Percentiles rank a stretch among this genome's conserved stretches.
Evolutionary conservation across 2,113 vertebrate genomes (phyloP).

Genomic region (Nymphicus hollandicus): DNA sequence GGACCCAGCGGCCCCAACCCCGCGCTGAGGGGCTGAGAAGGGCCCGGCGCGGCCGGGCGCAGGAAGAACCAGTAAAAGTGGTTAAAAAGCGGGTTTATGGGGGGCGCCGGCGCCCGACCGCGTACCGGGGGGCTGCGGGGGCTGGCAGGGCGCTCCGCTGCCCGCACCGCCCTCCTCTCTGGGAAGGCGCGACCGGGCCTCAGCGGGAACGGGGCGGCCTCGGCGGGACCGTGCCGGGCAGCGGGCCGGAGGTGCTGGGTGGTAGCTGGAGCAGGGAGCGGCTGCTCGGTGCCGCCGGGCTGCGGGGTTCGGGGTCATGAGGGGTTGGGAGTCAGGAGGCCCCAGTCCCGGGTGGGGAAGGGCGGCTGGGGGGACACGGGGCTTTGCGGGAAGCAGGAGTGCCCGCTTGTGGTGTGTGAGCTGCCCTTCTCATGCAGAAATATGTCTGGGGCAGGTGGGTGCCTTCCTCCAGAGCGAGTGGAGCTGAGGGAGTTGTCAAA

Average conservation of each 20-base stretch:
- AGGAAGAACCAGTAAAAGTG: background rate
- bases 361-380: background rate
- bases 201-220: background rate
- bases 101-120: background rate
- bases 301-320: background rate
- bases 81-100: background rate
- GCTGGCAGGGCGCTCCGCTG: background rate
- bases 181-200: background rate
- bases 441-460: rapidly evolving
- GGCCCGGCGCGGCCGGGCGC: background rate
- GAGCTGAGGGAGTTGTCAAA: rapidly evolving
- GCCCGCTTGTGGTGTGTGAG: background rate
- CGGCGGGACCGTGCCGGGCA: background rate
- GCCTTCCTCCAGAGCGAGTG: background rate
- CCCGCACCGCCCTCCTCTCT: background rate
- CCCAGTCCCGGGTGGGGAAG: background rate
- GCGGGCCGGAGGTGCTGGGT: background rate
- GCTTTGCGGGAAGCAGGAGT: rapidly evolving
- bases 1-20: background rate
- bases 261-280: no score
- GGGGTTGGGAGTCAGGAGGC: no score
- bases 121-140: background rate
- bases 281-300: no score
- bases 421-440: background rate
- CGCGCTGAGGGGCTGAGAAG: background rate